Evolutionary conservation across 2,797 vertebrate genomes (phyloP).

Genomic region (Catostomus latipinnis): DNA sequence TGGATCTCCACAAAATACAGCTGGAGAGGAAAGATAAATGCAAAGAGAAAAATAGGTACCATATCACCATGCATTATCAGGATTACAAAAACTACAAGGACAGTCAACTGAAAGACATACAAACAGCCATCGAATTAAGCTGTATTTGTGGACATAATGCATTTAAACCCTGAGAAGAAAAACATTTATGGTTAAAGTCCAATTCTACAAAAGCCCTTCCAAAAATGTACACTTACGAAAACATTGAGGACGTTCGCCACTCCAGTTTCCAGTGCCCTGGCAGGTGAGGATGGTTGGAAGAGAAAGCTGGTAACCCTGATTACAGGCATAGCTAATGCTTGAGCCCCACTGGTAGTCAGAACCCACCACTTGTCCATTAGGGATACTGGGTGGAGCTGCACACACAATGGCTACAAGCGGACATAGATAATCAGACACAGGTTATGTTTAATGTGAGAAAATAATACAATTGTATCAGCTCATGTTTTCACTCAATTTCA

Average conservation of each 20-base stretch:
- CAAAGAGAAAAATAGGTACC: not conserved
- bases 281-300: conserved; percentile 93
- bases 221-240: conserved; percentile 86
- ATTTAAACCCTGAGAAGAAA: too few species aligned
- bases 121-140: not conserved
- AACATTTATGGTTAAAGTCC: not conserved
- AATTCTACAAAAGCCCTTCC: not conserved
- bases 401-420: conserved; percentile 86
- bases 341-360: conserved; percentile 94
- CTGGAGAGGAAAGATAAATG: conserved; percentile 68
- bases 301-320: conserved; percentile 98
- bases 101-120: not conserved
- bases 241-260: conserved; percentile 93
- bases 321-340: conserved; percentile 91
- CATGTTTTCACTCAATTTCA: too few species aligned
- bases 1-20: conserved; percentile 97
- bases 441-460: not conserved
- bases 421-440: not conserved
- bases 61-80: not conserved
- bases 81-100: not conserved
- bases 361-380: conserved; percentile 93
- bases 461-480: too few species aligned
- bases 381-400: conserved; percentile 83
- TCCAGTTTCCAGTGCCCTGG: conserved; percentile 95
- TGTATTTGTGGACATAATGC: not conserved